Conservation (phyloP, 2,797 vertebrate genomes). For the Danio tinwini region DNA sequence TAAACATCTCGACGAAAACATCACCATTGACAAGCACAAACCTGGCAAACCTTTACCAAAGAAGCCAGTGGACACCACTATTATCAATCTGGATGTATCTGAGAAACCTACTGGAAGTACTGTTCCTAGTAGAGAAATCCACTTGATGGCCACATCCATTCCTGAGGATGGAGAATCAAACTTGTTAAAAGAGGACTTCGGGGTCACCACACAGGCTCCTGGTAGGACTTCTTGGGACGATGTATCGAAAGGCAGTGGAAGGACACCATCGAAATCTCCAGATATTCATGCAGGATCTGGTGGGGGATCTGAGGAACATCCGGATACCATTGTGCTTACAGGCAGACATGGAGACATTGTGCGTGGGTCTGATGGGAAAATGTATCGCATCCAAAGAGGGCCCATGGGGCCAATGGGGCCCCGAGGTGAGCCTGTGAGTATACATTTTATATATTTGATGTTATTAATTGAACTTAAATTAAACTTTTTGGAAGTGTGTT, state of each 20-base stretch:
- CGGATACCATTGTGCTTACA: conserved; percentile 57
- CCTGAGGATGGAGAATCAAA: conserved; percentile 59
- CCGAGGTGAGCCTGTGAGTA: conserved; percentile 80
- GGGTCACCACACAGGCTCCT: conserved; percentile 13
- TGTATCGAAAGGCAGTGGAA: conserved; percentile 5
- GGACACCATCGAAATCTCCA: conserved; percentile 39
- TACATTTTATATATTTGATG: background rate
- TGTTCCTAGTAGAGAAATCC: conserved; percentile 48
- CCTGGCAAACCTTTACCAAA: conserved; percentile 54
- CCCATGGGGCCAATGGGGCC: conserved; percentile 76
- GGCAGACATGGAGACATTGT: conserved; percentile 65
- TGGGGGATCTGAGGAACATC: conserved; percentile 15
- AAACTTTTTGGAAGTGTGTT: too few species aligned
- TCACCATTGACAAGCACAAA: conserved; percentile 77
- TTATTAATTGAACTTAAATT: too few species aligned
- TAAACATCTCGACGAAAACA: conserved; percentile 77
- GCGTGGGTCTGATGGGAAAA: conserved; percentile 63
- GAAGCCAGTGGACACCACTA: conserved; percentile 69
- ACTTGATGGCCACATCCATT: conserved; percentile 48
- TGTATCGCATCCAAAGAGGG: conserved; percentile 70
- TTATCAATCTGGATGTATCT: conserved; percentile 66
- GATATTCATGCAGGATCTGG: background rate
- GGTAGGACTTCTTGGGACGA: conserved; percentile 21
- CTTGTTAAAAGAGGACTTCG: conserved; percentile 51
- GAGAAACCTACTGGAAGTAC: conserved; percentile 64